Conservation (phyloP, 2,113 vertebrate genomes). For the Menidia beryllina region DNA sequence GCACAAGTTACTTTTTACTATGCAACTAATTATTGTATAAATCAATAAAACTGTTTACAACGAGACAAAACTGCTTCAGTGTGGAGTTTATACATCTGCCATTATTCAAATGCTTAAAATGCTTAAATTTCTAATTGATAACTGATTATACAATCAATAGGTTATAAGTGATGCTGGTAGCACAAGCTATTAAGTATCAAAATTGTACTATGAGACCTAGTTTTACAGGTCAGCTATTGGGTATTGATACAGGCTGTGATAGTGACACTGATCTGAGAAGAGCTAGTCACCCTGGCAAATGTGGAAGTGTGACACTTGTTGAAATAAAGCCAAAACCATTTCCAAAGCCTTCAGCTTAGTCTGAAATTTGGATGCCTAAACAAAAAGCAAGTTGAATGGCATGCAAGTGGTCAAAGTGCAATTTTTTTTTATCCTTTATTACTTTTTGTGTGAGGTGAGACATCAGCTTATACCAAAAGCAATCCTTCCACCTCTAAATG, state of each 20-base stretch:
- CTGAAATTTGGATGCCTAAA: neutral
- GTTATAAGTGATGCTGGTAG: neutral
- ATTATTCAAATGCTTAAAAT: no score
- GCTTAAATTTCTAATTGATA: neutral
- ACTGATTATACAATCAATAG: neutral
- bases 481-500: neutral
- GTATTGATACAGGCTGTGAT: no score
- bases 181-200: neutral
- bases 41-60: constrained; percentile 79
- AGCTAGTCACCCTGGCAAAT: no score
- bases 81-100: constrained; percentile 1
- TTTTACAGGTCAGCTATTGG: no score
- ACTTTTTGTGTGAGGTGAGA: no score
- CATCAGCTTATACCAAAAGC: neutral
- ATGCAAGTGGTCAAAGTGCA: neutral
- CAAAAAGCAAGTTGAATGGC: neutral
- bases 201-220: neutral
- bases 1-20: constrained; percentile 60
- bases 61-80: constrained; percentile 39
- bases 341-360: neutral
- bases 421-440: no score
- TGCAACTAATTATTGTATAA: constrained; percentile 52
- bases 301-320: no score
- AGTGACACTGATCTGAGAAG: no score
- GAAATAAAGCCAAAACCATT: neutral